Evolutionary conservation across 1,140 invertebrate species (phyloP).

Genomic region (Meloidogyne chitwoodi): DNA sequence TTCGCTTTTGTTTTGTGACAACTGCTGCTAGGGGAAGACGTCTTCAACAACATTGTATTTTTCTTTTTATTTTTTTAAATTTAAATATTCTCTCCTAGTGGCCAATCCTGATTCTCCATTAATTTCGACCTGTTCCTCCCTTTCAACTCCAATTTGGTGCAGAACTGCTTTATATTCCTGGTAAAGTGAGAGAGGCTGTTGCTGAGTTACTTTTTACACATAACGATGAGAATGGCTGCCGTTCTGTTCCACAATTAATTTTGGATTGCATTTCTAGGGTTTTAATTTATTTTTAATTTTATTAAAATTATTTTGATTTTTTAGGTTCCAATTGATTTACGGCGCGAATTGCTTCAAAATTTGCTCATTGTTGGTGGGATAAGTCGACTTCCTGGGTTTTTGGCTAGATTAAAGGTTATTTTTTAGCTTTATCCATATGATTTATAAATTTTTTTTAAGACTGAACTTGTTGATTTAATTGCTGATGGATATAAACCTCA

Average conservation of each 20-base stretch:
- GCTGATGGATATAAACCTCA: slow-evolving; percentile 12
- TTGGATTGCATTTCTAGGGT: slow-evolving; percentile 30
- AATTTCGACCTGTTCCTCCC: slow-evolving; percentile 15
- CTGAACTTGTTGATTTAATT: slow-evolving; percentile 22
- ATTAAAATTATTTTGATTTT: slow-evolving; percentile 19
- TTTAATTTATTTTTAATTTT: neutral
- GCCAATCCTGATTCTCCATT: neutral
- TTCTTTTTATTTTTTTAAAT: neutral
- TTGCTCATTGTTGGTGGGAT: slow-evolving; percentile 35
- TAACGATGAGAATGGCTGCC: slow-evolving; percentile 1
- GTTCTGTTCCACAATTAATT: slow-evolving; percentile 37
- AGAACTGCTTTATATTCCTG: slow-evolving; percentile 32
- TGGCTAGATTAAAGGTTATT: slow-evolving; percentile 13
- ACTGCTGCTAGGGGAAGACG: slow-evolving; percentile 25
- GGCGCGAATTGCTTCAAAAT: slow-evolving; percentile 30
- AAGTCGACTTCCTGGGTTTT: slow-evolving; percentile 35
- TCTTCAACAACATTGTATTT: slow-evolving; percentile 27
- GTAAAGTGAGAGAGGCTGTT: slow-evolving; percentile 33
- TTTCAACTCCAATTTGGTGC: slow-evolving; percentile 29
- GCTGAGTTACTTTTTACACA: slow-evolving; percentile 36
- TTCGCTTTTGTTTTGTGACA: slow-evolving; percentile 38
- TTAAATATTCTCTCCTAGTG: neutral
- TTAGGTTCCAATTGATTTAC: slow-evolving; percentile 38
- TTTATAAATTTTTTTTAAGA: slow-evolving; percentile 1
- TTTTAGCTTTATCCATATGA: no score